Evolutionary conservation across 2,888 invertebrate species (phyloP).

Genomic region (Macroteleia sp.): DNA sequence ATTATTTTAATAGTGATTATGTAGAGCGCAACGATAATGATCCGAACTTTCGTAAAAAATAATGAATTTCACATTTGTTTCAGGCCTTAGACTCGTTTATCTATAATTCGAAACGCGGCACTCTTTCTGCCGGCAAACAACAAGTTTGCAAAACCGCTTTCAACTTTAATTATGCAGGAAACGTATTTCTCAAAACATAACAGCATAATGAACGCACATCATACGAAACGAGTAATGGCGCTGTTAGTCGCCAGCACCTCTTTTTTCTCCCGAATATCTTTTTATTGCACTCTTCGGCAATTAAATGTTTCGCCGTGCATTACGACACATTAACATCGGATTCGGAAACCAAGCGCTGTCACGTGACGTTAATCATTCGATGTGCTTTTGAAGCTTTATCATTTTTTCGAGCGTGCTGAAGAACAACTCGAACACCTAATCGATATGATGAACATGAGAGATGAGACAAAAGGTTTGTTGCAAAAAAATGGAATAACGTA

Average conservation of each 20-base stretch:
- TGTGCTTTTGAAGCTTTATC: too few relatives aligned
- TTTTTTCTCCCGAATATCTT: conserved; percentile 16
- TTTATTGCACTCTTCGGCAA: conserved; percentile 4
- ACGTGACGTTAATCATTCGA: conserved; percentile 16
- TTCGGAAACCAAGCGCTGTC: neutral
- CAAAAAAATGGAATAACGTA: conserved; percentile 76
- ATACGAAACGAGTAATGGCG: conserved; percentile 33
- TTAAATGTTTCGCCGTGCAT: conserved; percentile 11
- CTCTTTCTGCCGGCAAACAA: conserved; percentile 41
- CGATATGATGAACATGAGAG: conserved; percentile 68
- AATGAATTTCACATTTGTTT: conserved; percentile 37
- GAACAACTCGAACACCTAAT: conserved; percentile 71
- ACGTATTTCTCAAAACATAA: conserved; percentile 38
- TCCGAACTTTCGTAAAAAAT: conserved; percentile 15
- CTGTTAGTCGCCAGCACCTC: conserved; percentile 11
- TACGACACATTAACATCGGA: neutral
- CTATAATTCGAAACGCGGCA: conserved; percentile 18
- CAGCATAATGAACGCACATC: conserved; percentile 38
- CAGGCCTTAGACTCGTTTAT: conserved; percentile 21
- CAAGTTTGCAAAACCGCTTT: conserved; percentile 46
- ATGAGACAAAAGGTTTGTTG: conserved; percentile 69
- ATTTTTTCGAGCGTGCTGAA: conserved; percentile 66
- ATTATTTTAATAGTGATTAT: neutral
- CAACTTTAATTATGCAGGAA: conserved; percentile 44
- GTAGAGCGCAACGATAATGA: conserved; percentile 12